Evolutionary conservation across 2,113 vertebrate genomes (phyloP).

Genomic region (Crotalus horridus): DNA sequence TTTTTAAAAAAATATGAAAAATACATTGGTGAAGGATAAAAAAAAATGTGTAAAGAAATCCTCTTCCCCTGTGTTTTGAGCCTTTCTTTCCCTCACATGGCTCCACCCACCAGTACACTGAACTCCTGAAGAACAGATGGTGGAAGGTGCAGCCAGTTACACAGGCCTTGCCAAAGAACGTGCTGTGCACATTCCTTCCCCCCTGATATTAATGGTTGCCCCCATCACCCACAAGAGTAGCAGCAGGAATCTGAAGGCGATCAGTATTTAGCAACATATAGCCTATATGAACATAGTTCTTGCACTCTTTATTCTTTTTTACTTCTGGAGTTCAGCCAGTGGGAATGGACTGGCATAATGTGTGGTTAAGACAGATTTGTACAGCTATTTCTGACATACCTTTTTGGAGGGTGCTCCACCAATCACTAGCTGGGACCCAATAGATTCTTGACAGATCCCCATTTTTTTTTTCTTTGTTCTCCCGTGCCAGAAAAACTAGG

Average conservation of each 20-base stretch:
- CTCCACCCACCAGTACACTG: constrained; percentile 19
- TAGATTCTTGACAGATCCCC: not conserved
- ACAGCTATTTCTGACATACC: not conserved
- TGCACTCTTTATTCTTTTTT: not conserved
- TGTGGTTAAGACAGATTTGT: not conserved
- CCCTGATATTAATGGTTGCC: not conserved
- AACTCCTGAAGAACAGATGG: constrained; percentile 27
- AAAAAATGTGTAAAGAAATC: not conserved
- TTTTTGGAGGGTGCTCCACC: not conserved
- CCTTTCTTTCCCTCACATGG: constrained; percentile 2
- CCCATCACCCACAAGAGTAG: not conserved
- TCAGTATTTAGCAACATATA: not conserved
- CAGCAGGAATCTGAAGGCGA: not conserved
- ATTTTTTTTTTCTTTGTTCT: not conserved
- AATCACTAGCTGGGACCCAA: not conserved
- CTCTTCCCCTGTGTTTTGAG: not conserved
- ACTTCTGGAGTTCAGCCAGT: not conserved
- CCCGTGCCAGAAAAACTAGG: not conserved
- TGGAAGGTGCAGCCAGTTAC: constrained; percentile 12
- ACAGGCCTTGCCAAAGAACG: constrained; percentile 23
- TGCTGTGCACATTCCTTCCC: constrained; percentile 18
- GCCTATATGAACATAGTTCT: not conserved
- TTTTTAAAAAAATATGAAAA: not conserved
- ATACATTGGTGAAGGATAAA: not conserved
- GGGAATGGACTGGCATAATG: too few relatives aligned